Percentiles rank a stretch among this genome's conserved stretches.
These are phyloP conservation scores for Cecropterus lyciades DNA, from an alignment of 1,140 invertebrate genomes.

Conservation along the genomic window DNA sequence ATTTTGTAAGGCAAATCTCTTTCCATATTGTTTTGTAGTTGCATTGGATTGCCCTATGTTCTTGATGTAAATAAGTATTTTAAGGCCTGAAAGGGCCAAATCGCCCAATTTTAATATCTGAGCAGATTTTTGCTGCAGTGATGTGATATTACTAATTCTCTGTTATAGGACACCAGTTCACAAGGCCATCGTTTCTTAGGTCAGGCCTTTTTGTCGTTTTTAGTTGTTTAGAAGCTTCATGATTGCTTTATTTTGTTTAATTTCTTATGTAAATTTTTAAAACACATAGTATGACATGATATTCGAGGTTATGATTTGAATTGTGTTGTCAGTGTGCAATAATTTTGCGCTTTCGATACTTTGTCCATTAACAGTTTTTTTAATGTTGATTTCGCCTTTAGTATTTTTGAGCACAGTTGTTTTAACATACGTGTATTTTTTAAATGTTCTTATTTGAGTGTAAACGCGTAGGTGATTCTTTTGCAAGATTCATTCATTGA, in stretches of 20 bases:
- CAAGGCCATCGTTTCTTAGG: slow-evolving; percentile 79
- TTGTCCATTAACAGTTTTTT: slow-evolving; percentile 29
- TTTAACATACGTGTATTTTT: background rate
- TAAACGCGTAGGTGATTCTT: background rate
- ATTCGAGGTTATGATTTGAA: slow-evolving; percentile 38
- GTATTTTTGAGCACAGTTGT: slow-evolving; percentile 18
- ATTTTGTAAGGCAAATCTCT: too few species aligned
- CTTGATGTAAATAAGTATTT: too few species aligned
- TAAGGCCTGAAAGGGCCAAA: too few species aligned
- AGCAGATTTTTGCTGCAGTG: slow-evolving; percentile 33
- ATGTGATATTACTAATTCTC: slow-evolving; percentile 63
- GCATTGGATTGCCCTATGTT: too few species aligned
- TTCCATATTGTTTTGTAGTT: too few species aligned
- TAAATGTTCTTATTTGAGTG: slow-evolving; percentile 9
- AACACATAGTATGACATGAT: slow-evolving; percentile 74
- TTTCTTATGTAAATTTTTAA: slow-evolving; percentile 26
- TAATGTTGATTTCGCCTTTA: slow-evolving; percentile 28
- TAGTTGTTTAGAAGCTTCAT: slow-evolving; percentile 65
- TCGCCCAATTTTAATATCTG: background rate
- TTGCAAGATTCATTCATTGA: background rate
- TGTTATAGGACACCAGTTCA: slow-evolving; percentile 82
- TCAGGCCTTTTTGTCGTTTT: slow-evolving; percentile 70
- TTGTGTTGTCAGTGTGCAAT: slow-evolving; percentile 64
- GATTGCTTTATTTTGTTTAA: slow-evolving; percentile 54
- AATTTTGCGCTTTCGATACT: slow-evolving; percentile 37